Evolutionary conservation across 2,113 vertebrate genomes (phyloP), one percentile per base, ranked within the genome.

Genomic region (Mirza zaza): DNA sequence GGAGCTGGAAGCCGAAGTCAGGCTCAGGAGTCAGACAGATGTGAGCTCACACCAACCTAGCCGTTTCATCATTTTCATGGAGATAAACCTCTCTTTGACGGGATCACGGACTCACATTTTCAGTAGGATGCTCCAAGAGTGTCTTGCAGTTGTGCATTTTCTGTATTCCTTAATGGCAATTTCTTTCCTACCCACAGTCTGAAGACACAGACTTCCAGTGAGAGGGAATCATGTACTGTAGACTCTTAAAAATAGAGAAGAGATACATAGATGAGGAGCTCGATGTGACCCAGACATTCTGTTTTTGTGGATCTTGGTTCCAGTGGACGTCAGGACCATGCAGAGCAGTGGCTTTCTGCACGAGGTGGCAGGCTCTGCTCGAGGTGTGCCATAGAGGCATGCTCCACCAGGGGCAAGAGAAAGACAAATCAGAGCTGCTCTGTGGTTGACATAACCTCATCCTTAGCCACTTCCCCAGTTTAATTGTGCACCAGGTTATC

Each of bases 381-480:
- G 11, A 15, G 6, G 9, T 73, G 13, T 84, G 39, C 34, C 52
- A 1, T 1, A 1, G 17, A 29, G 10, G 4, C 39, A 1, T 18
- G 17, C 4, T 82, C 10, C 36, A 8, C 5, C 0, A 29, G 61
- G 11, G 65, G 48, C 25, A 27, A 59, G 65, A 57, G 9, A 11
- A 82, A 36, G 75, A 68, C 55, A 70, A 34, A 15, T 14, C n/a
- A 79, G 50, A 63, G 15, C 12, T 15, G n/a, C 32, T 39, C 1
- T n/a, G 73, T 57, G 32, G 23, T 59, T 4, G 8, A 12, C 11
- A 14, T 12, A 76, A 42, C 13, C 55, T 71, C 59, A 79, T 32
- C 25, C 25, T 65, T 27, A 55, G 17, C 32, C 11, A 65, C 21
- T 39, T 65, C 29, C 34, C 12, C n/a, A 71, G 2, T 67, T 52